Evolutionary conservation across 2,113 vertebrate genomes (phyloP), one percentile per base, ranked within the genome.

Genomic region (Siphamia tubifer): DNA sequence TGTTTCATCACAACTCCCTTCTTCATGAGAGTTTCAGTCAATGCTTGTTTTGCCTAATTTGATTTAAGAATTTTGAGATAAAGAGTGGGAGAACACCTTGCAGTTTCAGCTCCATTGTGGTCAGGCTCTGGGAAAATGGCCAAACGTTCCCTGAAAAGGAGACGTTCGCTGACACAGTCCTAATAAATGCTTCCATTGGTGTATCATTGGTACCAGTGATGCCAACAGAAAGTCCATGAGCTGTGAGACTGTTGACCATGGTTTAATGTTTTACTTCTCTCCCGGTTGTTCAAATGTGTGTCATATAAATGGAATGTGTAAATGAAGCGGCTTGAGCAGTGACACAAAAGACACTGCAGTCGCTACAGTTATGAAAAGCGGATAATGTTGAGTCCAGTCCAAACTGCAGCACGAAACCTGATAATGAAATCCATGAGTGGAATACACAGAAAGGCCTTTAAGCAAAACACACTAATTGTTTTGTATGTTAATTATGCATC

Each of bases 251-350:
- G 36, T 27, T 66, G 48, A 42, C 23, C 34, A 27, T 8, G 38
- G 72, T 72, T 88, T 84, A 87, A 88, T 85, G 54, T 81, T 88
- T 88, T 47, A 86, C 79, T 60, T 28, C 10, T 39, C 34, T 4
- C 20, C 9, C 19, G 36, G 38, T 56, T 38, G 35, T 73, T 35
- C 77, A 68, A 66, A 54, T 63, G 21, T 68, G 57, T 6, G 53
- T 79, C 39, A 44, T 47, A 17, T 38, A 12, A 62, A 57, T 40
- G 76, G 82, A 87, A 88, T 84, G 76, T 67, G 49, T 76, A 70
- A 88, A 66, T 66, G 77, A 72, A 23, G 51, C 16, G 28, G 42
- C 25, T 47, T 52, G 13, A 28, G 72, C n/a, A 48, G 45, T 43
- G 53, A 45, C 51, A 34, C 27, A 70, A 61, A 63, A 45, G 58